Conservation (phyloP, 2,888 invertebrate genomes). For the Pteria penguin region DNA sequence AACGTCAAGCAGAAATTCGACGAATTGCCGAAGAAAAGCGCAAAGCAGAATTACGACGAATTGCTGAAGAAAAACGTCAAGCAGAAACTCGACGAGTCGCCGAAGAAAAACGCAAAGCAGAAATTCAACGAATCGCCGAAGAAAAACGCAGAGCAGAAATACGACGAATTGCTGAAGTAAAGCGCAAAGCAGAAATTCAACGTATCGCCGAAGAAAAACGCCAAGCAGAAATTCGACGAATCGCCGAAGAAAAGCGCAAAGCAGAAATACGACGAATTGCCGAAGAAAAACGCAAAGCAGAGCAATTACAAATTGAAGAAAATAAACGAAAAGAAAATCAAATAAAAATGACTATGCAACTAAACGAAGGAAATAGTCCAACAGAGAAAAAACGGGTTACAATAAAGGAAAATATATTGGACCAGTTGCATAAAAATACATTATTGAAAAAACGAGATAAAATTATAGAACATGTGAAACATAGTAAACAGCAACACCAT, state of each 20-base stretch:
- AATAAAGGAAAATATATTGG: too few species aligned
- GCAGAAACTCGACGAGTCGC: neutral
- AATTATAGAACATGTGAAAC: too few species aligned
- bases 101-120: neutral
- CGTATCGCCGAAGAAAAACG: neutral
- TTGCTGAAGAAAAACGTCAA: neutral
- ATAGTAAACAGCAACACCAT: too few species aligned
- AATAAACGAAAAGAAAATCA: neutral
- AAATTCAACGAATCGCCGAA: constrained; percentile 17
- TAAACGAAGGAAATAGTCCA: too few species aligned
- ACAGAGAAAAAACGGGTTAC: too few species aligned
- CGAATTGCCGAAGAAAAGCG: neutral
- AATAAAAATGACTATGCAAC: too few species aligned
- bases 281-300: neutral
- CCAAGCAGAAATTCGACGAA: neutral
- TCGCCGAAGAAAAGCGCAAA: constrained; percentile 2
- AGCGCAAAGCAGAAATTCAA: neutral
- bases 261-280: neutral
- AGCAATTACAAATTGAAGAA: neutral
- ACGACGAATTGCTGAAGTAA: neutral
- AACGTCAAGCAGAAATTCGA: neutral
- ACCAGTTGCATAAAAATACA: too few species aligned
- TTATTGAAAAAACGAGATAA: too few species aligned
- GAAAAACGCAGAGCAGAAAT: neutral
- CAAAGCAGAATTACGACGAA: constrained; percentile 21